Percentiles rank a stretch among this genome's conserved stretches.
Evolutionary conservation across 2,888 invertebrate genomes (phyloP).

Genomic region (Philonicus albiceps): DNA sequence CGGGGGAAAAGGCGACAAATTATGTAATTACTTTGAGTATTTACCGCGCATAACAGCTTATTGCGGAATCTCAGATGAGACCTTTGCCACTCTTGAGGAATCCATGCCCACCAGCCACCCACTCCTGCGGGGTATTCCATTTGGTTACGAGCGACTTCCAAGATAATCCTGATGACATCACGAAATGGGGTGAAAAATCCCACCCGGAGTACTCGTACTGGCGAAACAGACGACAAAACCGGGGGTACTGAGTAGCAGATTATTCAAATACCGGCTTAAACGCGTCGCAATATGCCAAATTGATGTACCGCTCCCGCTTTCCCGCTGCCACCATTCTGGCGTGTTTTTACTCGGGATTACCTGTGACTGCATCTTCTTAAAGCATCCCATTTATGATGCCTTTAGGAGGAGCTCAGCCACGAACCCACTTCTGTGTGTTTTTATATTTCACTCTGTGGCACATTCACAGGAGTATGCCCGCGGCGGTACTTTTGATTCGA

Average conservation of each 20-base stretch:
- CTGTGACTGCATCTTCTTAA: slow-evolving; percentile 27
- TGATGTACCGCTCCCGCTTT: background rate
- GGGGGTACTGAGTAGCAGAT: background rate
- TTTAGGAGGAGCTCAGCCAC: slow-evolving; percentile 14
- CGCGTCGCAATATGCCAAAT: slow-evolving; percentile 20
- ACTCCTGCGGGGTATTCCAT: background rate
- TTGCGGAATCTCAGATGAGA: slow-evolving; percentile 23
- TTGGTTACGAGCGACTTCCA: background rate
- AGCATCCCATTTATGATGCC: slow-evolving; percentile 23
- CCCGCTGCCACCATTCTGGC: background rate
- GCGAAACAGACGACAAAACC: background rate
- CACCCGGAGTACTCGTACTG: background rate
- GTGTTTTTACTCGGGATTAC: slow-evolving; percentile 16
- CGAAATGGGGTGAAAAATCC: slow-evolving; percentile 26
- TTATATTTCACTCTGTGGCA: background rate
- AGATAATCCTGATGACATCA: slow-evolving; percentile 26
- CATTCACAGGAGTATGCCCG: background rate
- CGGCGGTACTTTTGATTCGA: slow-evolving; percentile 31
- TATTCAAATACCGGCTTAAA: slow-evolving; percentile 28
- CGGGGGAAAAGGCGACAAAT: slow-evolving; percentile 33
- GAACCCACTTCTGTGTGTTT: background rate
- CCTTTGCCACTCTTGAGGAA: background rate
- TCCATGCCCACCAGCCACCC: background rate
- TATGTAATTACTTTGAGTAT: slow-evolving; percentile 31
- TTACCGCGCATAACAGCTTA: slow-evolving; percentile 19